A percentile compares a stretch with the other conserved stretches of the same genome.
Evolutionary conservation across 2,113 vertebrate genomes (phyloP).

Genomic region (Mirounga angustirostris): DNA sequence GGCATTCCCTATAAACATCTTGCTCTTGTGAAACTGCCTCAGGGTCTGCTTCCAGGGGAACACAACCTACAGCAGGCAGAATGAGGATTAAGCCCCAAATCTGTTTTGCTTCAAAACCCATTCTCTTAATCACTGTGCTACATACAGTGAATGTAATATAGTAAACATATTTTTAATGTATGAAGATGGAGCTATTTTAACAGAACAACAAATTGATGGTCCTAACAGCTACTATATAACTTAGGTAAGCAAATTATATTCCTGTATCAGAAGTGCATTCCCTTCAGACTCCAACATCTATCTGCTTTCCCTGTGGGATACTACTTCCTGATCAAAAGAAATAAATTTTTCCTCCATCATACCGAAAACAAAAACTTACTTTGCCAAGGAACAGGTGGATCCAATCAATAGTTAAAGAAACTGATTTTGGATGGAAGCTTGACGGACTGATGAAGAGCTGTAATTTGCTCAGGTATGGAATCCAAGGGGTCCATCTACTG

Average conservation of each 20-base stretch:
- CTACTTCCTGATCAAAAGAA: not conserved
- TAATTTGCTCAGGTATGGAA: not conserved
- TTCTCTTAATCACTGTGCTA: not conserved
- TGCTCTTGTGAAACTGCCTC: not conserved
- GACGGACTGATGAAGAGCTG: not conserved
- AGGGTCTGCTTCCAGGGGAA: not conserved
- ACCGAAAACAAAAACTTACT: not conserved
- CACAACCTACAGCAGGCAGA: not conserved
- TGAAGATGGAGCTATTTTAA: not conserved
- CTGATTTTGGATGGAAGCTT: not conserved
- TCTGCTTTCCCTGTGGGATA: not conserved
- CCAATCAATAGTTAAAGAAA: not conserved
- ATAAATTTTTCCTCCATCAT: not conserved
- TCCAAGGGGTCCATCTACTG: not conserved
- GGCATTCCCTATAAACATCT: not conserved
- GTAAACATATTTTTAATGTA: not conserved
- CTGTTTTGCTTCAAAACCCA: not conserved
- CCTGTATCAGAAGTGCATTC: not conserved
- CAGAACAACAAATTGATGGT: not conserved
- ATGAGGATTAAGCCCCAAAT: not conserved
- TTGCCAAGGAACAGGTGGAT: not conserved
- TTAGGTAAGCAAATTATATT: not conserved
- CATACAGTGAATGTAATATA: not conserved
- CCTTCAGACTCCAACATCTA: not conserved
- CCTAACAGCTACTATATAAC: not conserved